phyloP scores from a whole-genome alignment of 1,140 invertebrate genomes.

The Bombus picipes region DNA sequence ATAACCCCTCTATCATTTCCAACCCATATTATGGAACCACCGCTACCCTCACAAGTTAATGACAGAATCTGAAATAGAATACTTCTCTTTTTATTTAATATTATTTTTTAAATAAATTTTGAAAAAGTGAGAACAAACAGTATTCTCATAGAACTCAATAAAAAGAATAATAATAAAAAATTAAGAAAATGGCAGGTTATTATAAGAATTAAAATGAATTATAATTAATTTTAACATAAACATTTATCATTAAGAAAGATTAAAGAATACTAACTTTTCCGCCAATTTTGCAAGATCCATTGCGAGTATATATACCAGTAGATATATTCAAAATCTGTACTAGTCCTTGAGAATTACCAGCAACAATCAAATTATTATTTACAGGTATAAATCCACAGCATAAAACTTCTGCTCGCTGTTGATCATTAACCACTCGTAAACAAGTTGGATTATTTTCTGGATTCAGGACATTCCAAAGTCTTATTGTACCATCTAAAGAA shows the following conservation, averaged over 20 bases:
- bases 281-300: slow-evolving; percentile 88
- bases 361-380: slow-evolving; percentile 94
- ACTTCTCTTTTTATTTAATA: background rate
- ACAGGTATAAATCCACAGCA: slow-evolving; percentile 92
- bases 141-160: background rate
- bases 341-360: slow-evolving; percentile 90
- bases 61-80: slow-evolving; percentile 81
- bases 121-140: no score
- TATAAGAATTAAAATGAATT: no score
- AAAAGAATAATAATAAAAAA: background rate
- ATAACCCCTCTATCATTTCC: slow-evolving; percentile 90
- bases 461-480: slow-evolving; percentile 87
- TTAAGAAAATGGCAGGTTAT: background rate
- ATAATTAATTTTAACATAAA: background rate
- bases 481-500: slow-evolving; percentile 89
- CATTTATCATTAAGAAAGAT: background rate
- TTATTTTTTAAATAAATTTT: background rate
- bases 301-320: slow-evolving; percentile 91
- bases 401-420: slow-evolving; percentile 85
- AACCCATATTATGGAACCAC: slow-evolving; percentile 88
- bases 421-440: slow-evolving; percentile 87
- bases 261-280: slow-evolving; percentile 84
- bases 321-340: slow-evolving; percentile 93
- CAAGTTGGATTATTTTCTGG: slow-evolving; percentile 80
- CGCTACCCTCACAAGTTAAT: slow-evolving; percentile 90